phyloP scores from a whole-genome alignment of 2,888 invertebrate genomes.

The Ischnura elegans region DNA sequence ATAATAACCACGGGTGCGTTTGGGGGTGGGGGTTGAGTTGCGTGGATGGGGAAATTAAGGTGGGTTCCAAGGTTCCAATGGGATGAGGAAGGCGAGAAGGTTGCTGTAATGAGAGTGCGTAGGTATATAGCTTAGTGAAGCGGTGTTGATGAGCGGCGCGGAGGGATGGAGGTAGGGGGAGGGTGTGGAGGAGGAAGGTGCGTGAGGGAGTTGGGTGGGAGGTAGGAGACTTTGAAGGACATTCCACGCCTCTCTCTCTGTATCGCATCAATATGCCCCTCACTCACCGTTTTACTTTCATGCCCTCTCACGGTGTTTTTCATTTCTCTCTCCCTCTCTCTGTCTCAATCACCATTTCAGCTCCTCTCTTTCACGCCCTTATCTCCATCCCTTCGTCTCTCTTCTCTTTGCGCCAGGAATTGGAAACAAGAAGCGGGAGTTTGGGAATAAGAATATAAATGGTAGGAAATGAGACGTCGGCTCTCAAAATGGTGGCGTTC shows the following conservation, averaged over 20 bases:
- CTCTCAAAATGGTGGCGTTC: conserved; percentile 7
- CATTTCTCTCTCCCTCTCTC: background rate
- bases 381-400: conserved; percentile 10
- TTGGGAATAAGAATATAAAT: conserved; percentile 58
- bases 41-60: conserved; percentile 2
- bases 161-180: background rate
- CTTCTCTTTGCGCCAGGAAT: conserved; percentile 40
- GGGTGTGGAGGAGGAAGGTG: background rate
- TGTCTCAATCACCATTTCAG: background rate
- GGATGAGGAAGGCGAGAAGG: background rate
- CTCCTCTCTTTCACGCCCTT: background rate
- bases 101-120: conserved; percentile 5
- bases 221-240: background rate
- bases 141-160: conserved; percentile 4
- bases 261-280: conserved; percentile 35
- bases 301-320: background rate
- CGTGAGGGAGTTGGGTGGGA: background rate
- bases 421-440: conserved; percentile 56
- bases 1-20: background rate
- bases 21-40: background rate
- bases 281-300: background rate
- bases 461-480: conserved; percentile 60
- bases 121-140: conserved; percentile 31
- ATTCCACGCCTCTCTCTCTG: background rate
- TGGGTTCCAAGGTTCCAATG: background rate